Evolutionary conservation across 2,113 vertebrate species (phyloP), one percentile per base, ranked within the genome.

Genomic region (Callospermophilus lateralis): DNA sequence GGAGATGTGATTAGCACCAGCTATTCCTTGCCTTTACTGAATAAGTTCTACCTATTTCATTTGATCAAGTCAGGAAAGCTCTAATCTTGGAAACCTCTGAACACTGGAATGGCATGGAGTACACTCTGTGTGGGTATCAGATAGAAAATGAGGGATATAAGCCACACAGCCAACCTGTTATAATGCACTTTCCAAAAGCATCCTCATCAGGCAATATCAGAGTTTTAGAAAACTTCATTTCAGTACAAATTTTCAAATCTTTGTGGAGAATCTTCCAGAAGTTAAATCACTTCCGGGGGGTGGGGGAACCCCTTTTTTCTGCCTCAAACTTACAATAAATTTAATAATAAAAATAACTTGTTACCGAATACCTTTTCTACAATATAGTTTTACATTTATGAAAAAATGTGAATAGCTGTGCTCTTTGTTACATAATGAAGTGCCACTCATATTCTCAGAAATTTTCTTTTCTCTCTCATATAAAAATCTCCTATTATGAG

Each of bases 1-100:
- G 93, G 92, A 97, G 76, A 89, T 94, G 68, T 89, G 88, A 97
- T 96, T 93, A 96, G 20, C 67, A 97, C 94, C 84, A 97, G 86
- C 37, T 45, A 17, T 87, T 84, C 45, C 67, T 96, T 94, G 93
- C 91, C 17, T 78, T 95, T 96, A 96, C 39, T 94, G 34, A 84
- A 81, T 97, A 95, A 95, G 53, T 91, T 97, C 45, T 76, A 63
- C 7, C 1, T 20, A 76, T 76, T 96, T 96, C 87, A 84, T 94
- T 79, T 94, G 61, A 58, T 7, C 89, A 72, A 73, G 61, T 84
- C 95, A 89, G 83, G 80, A 77, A 96, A 95, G n/a, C 24, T 22
- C 24, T 39, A 61, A 74, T 93, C n/a, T 68, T 83, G 79, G 2
- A 45, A 17, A 51, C 79, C 70, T 5, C 8, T 51, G 61, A 2